phyloP scores from a whole-genome alignment of 2,888 invertebrate species.

The Argyresthia albistria region DNA sequence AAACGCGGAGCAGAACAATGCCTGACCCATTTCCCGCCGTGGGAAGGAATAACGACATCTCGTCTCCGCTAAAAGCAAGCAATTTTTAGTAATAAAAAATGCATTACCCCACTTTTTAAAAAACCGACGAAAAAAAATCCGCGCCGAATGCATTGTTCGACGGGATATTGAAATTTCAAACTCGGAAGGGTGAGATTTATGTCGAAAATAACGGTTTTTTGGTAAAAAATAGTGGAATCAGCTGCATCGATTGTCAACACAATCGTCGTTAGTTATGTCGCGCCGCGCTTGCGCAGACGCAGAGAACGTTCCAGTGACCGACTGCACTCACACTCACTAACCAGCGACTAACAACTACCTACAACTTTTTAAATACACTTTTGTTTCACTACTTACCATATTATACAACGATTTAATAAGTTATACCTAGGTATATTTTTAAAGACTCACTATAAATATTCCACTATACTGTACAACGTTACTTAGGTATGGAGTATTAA shows the following conservation, averaged over 20 bases:
- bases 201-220: slow-evolving; percentile 66
- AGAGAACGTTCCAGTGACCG: neutral
- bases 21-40: slow-evolving; percentile 71
- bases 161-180: slow-evolving; percentile 54
- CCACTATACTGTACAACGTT: too few species aligned
- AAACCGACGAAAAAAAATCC: slow-evolving; percentile 48
- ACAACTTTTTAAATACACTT: too few species aligned
- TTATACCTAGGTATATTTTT: too few species aligned
- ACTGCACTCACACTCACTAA: neutral
- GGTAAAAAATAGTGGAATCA: slow-evolving; percentile 58
- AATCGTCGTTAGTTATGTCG: too few species aligned
- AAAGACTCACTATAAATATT: too few species aligned
- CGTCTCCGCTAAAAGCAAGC: slow-evolving; percentile 40
- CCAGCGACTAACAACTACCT: neutral
- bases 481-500: too few species aligned
- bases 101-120: slow-evolving; percentile 69
- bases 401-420: too few species aligned
- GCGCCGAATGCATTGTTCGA: slow-evolving; percentile 51
- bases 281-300: neutral
- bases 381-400: too few species aligned
- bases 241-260: slow-evolving; percentile 28
- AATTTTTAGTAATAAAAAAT: slow-evolving; percentile 58
- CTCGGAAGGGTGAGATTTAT: slow-evolving; percentile 68
- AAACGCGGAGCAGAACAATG: slow-evolving; percentile 61
- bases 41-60: slow-evolving; percentile 64